These are phyloP conservation scores for Cossypha niveicapilla DNA, from an alignment of 2,797 vertebrate genomes.

Conservation along the genomic window DNA sequence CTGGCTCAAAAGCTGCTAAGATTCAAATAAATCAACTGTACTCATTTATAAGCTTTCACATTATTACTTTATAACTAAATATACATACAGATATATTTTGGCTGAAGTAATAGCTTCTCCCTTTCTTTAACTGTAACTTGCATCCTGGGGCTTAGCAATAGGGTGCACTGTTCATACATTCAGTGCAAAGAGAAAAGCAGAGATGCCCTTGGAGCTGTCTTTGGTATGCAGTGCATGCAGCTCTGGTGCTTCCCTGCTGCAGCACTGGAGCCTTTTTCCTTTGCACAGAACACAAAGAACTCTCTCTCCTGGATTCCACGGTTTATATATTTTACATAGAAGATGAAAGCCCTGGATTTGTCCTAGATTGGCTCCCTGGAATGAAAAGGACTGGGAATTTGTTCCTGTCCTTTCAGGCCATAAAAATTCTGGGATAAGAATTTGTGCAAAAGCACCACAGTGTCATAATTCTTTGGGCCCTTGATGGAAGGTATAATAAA, in stretches of 20 bases:
- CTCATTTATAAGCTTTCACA: background rate
- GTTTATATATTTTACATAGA: constrained; percentile 10
- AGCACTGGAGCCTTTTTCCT: background rate
- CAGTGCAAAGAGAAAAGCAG: background rate
- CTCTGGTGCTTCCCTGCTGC: background rate
- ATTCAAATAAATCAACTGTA: background rate
- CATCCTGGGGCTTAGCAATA: background rate
- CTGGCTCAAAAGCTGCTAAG: background rate
- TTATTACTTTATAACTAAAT: background rate
- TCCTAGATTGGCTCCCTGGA: background rate
- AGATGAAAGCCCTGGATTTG: constrained; percentile 31
- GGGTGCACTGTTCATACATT: background rate
- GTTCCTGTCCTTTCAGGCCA: background rate
- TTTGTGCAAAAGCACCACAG: background rate
- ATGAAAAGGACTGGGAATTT: background rate
- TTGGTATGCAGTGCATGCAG: background rate
- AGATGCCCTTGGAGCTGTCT: background rate
- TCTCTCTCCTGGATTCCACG: background rate
- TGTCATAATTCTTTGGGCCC: background rate
- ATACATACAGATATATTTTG: background rate
- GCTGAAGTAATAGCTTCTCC: background rate
- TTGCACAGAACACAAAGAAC: background rate
- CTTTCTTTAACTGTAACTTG: background rate
- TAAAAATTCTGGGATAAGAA: background rate
- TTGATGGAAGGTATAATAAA: background rate